These are phyloP conservation scores for Astur gentilis DNA, from an alignment of 2,113 vertebrate species.

Conservation along the genomic window DNA sequence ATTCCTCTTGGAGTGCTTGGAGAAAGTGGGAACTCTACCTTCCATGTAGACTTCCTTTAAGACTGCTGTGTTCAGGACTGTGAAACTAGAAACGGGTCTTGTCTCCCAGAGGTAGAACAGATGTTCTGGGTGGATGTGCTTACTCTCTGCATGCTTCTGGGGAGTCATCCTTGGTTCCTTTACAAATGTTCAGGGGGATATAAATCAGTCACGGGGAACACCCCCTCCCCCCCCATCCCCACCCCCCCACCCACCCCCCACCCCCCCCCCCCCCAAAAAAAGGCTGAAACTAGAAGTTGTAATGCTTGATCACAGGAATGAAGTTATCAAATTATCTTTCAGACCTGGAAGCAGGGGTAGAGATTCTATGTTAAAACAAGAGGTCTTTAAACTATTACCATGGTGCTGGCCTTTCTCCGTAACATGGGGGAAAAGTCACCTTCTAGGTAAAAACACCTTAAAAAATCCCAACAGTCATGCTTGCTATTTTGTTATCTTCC, in stretches of 20 bases:
- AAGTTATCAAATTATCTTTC: not conserved
- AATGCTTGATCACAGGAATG: not conserved
- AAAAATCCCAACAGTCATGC: not conserved
- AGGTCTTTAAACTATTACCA: not conserved
- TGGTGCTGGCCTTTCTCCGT: not conserved
- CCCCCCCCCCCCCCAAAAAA: too few species aligned
- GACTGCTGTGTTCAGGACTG: not conserved
- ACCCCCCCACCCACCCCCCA: too few species aligned
- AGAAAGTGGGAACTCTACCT: not conserved
- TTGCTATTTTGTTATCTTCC: not conserved
- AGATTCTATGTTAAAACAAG: not conserved
- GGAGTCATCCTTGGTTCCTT: not conserved
- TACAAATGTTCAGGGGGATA: too few species aligned
- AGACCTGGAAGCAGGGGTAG: not conserved
- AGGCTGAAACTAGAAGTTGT: not conserved
- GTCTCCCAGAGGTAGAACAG: not conserved
- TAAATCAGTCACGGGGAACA: too few species aligned
- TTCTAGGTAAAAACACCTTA: not conserved
- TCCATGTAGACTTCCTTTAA: not conserved
- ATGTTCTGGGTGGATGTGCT: not conserved
- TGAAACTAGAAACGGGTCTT: not conserved
- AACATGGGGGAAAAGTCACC: not conserved
- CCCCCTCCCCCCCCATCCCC: too few species aligned
- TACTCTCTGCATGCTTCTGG: not conserved
- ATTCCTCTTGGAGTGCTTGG: not conserved